A percentile compares a stretch with the other conserved stretches of the same genome.
Conservation (phyloP, 2,797 vertebrate species). For the Mallotus villosus region DNA sequence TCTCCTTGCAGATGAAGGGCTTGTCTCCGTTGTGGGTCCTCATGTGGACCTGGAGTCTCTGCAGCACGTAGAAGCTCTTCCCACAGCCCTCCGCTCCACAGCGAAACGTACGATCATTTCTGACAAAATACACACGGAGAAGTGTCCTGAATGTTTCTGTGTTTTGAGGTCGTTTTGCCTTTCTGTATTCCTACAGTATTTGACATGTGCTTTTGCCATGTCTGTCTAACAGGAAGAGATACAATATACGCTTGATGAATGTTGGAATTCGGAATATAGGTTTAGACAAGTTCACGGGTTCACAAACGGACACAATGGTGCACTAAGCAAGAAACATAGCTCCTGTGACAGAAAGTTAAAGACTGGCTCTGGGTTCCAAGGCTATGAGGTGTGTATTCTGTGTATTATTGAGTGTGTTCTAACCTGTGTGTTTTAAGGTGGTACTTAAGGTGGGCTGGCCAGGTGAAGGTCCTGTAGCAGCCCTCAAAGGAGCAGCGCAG, state of each 20-base stretch:
- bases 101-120: slow-evolving; percentile 94
- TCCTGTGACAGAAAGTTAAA: not conserved
- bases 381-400: not conserved
- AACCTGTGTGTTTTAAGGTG: slow-evolving; percentile 98
- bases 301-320: not conserved
- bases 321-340: no score
- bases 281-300: no score
- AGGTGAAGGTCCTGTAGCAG: slow-evolving; percentile 93
- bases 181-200: not conserved
- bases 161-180: not conserved
- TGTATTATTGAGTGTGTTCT: not conserved
- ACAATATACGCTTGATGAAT: no score
- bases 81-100: slow-evolving; percentile 95
- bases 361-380: not conserved
- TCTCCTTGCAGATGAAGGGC: slow-evolving; percentile 91
- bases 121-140: slow-evolving; percentile 49
- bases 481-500: slow-evolving; percentile 94
- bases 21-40: slow-evolving; percentile 97
- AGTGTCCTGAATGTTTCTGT: no score
- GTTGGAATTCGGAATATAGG: no score
- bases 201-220: not conserved
- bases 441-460: slow-evolving; percentile 96
- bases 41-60: slow-evolving; percentile 98
- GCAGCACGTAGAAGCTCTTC: slow-evolving; percentile 97
- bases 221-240: no score